Evolutionary conservation across 2,888 invertebrate species (phyloP), one percentile per base, ranked within the genome.

Genomic region (Drosophila niveifrons): DNA sequence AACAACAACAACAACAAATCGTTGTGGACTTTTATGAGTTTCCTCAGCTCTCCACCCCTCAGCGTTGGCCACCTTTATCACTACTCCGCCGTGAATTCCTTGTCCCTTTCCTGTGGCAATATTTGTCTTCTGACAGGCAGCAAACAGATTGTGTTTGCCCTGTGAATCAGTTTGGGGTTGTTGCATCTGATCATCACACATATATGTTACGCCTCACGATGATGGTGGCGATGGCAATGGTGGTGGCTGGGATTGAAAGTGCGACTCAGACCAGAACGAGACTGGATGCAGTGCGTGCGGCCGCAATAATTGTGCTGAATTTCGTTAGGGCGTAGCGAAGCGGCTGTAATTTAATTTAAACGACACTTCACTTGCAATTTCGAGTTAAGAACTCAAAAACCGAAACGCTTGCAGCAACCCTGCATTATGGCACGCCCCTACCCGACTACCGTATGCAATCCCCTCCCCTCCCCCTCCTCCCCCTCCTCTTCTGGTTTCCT

Each of bases 271-370:
- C 31, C n/a, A 11, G 3, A 11, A 34, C 34, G 18, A 15, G 39
- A 13, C 31, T 50, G 52, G 53, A 36, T 65, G 59, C 67, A 68
- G 57, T 75, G 58, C 68, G 79, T 79, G 88, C 73, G 72, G 87
- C 72, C 81, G 77, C 88, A 83, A 77, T 86, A 74, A 80, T 77
- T 79, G 71, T 67, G 46, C 55, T 61, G 61, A 61, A 68, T 72
- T 67, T 63, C 55, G 29, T 43, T 58, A 58, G 75, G 72, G 81
- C 77, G 71, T 78, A 77, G 73, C 79, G 76, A 78, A 78, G 56
- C 78, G 83, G 69, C 86, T 80, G 75, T 85, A 82, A 84, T 84
- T 84, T 88, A 85, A 84, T 88, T 84, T 88, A 82, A 84, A 88
- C 86, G 88, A 78, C 88, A 85, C 86, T 88, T 88, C 88, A 69